Base-by-base conservation (phyloP, 2,888 invertebrate genomes). In the Caenorhabditis afra region DNA sequence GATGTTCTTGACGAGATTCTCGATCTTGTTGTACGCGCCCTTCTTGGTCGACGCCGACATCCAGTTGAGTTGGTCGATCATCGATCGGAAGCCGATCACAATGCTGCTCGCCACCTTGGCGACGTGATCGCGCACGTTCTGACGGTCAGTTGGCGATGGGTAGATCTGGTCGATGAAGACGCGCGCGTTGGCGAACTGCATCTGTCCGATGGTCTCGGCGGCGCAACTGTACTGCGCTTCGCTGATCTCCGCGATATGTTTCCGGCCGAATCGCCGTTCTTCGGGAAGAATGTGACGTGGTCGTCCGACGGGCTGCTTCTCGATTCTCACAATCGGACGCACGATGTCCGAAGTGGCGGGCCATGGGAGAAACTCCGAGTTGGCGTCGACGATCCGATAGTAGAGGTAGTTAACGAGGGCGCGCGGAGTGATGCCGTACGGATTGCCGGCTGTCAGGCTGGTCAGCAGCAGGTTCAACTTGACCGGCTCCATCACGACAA, bases 61-160 rank as follows among this genome's bases (percentile, higher is more conserved):
- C 89, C 89, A 89, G 20, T 77, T 61, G 50, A 89, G 78, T 55
- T 87, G 85, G 57, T 87, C 86, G 49, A 89, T 81, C 87, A 88
- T 88, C 22, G 84, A 84, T 23, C 87, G 83, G 81, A 87, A 85
- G 10, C 86, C 84, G 20, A 84, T 65, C 3, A 84, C 80, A 52
- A 84, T 84, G 49, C 81, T 82, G 47, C 73, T 78, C 16, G 84
- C 84, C 7, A 84, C 79, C 44, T 84, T 82, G 14, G 81, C 84
- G 14, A 87, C 87, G 52, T 87, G 76, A 4, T 81, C 67, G 41
- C 85, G 74, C n/a, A 87, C 76, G 39, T 67, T 53, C n/a, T 58
- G 23, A 14, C 81, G 68, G 22, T 74, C 61, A 16, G 52, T 49
- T 0, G 57, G 53, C 7, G 65, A 79, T n/a, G 87, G 85, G 49